Evolutionary conservation across 2,113 vertebrate genomes (phyloP), one percentile per base, ranked within the genome.

Genomic region (Calidris pygmaea): DNA sequence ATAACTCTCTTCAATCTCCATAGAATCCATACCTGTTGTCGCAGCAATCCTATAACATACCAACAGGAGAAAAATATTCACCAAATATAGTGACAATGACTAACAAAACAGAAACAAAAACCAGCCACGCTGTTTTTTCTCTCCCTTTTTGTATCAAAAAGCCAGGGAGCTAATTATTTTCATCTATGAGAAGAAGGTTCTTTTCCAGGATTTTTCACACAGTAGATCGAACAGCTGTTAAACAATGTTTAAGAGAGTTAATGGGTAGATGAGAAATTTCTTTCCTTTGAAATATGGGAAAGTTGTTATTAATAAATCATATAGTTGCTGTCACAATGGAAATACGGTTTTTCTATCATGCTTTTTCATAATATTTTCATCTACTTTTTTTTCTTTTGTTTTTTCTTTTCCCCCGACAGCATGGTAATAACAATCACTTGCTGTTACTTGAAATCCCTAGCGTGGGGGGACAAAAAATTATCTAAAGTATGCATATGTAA

Each of bases 121-220:
- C 2, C 10, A 45, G 2, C 10, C 6, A 32, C 15, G 27, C 5
- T 6, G 5, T 1, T 3, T 62, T 74, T 73, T 56, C 15, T 56
- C 26, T 79, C 12, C 9, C 1, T 75, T 91, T 81, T 41, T 65
- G 3, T 30, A 34, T 35, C 10, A 77, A 92, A 77, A 32, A 71
- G 1, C 3, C 32, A 63, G 7, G 9, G 21, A 71, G 4, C 1
- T 78, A 65, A 71, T 18, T 18, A 39, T 0, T 71, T 41, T 85
- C 6, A 23, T 34, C 29, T 82, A 2, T 59, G 13, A 84, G 10
- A 80, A 70, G 21, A 67, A 3, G 5, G 10, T 63, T 58, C 22
- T 37, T 27, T 41, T 91, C 43, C 48, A 48, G 26, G 32, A 65
- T 9, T 60, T 82, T 52, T 89, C 39, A 79, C 5, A 29, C 8